Percentiles rank a stretch among this genome's conserved stretches.
Evolutionary conservation across 2,113 vertebrate species (phyloP).

Genomic region (Callithrix jacchus): DNA sequence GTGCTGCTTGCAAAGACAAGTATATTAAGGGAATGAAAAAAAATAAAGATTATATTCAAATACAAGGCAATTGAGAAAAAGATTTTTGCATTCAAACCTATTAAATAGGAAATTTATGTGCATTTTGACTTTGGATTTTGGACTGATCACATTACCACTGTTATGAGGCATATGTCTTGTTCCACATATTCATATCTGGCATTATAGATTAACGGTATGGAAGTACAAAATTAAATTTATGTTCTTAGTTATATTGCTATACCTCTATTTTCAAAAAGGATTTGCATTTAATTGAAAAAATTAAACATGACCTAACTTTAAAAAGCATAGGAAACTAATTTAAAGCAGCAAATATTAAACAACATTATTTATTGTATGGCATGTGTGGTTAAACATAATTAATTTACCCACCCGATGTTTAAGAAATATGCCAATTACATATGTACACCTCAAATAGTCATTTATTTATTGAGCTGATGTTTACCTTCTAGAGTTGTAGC

Average conservation of each 20-base stretch:
- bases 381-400: neutral
- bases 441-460: neutral
- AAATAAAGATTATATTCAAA: slow-evolving; percentile 58
- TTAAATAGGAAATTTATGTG: neutral
- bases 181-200: neutral
- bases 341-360: neutral
- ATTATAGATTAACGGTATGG: neutral
- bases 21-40: slow-evolving; percentile 52
- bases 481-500: neutral
- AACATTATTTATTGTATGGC: neutral
- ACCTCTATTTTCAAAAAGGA: neutral
- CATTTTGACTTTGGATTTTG: slow-evolving; percentile 15
- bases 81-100: slow-evolving; percentile 5
- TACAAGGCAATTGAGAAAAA: neutral
- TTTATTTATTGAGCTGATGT: slow-evolving; percentile 29
- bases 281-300: neutral
- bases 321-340: neutral
- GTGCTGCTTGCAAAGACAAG: slow-evolving; percentile 12
- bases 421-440: neutral
- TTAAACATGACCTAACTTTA: neutral
- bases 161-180: neutral
- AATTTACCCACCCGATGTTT: neutral
- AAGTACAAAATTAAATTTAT: slow-evolving; percentile 5
- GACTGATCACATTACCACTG: neutral
- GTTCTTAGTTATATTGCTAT: neutral